These are phyloP conservation scores for Pandemis heparana DNA, from an alignment of 2,888 invertebrate species.

Conservation along the genomic window DNA sequence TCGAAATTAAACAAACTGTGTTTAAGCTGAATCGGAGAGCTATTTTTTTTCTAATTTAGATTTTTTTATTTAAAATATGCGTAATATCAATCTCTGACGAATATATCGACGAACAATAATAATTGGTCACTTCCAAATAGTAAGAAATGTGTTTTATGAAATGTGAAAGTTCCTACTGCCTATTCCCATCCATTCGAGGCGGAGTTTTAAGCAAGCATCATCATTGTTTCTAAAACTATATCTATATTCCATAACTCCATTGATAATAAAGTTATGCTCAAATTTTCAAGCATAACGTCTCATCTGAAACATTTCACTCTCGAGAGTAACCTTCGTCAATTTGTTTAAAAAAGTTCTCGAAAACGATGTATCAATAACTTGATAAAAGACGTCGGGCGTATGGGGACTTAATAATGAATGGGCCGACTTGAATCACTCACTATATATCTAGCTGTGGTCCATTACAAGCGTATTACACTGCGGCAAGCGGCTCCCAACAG, in stretches of 20 bases:
- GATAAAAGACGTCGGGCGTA: constrained; percentile 7
- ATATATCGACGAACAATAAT: no score
- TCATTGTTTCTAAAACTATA: background rate
- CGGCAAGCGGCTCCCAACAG: constrained; percentile 5
- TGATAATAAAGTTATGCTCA: background rate
- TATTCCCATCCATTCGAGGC: no score
- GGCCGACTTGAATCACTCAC: constrained; percentile 15
- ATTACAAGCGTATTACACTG: constrained; percentile 30
- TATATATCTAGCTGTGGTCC: constrained; percentile 18
- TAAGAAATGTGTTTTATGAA: no score
- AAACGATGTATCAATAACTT: constrained; percentile 1
- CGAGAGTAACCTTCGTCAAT: background rate
- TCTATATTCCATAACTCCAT: background rate
- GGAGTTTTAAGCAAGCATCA: no score
- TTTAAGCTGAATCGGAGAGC: background rate
- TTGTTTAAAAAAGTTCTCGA: background rate
- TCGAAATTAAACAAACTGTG: background rate
- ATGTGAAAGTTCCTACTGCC: no score
- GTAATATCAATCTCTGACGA: no score
- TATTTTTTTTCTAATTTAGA: background rate
- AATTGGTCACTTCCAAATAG: no score
- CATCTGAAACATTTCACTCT: constrained; percentile 1
- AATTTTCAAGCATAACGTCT: background rate
- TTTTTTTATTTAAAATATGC: no score
- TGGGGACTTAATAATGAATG: constrained; percentile 15